Percentiles rank a stretch among this genome's conserved stretches.
Evolutionary conservation across 2,797 vertebrate genomes (phyloP).

Genomic region (Macrochelys suwanniensis): DNA sequence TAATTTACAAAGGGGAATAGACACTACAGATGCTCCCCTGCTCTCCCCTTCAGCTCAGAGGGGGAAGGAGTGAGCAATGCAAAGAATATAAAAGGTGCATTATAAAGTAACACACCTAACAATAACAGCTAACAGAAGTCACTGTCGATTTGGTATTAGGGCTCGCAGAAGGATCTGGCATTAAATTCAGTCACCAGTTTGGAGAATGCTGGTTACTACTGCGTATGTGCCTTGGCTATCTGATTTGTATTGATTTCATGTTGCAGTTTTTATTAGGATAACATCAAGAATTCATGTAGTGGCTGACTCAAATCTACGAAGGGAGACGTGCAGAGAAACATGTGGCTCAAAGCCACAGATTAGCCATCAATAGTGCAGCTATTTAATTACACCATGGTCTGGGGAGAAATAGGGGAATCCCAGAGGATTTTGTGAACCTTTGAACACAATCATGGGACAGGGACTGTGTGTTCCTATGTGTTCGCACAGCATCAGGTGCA

Average conservation of each 20-base stretch:
- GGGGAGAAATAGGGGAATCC: not conserved
- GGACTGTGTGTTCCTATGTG: not conserved
- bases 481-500: not conserved
- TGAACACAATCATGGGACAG: not conserved
- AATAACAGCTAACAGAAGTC: not conserved
- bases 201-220: not conserved
- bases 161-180: not conserved
- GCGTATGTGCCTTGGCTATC: not conserved
- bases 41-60: not conserved
- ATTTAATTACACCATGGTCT: not conserved
- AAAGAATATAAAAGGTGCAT: not conserved
- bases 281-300: not conserved
- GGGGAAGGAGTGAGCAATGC: not conserved
- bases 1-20: not conserved
- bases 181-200: not conserved
- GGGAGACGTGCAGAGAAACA: not conserved
- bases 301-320: fast-evolving
- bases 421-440: not conserved
- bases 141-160: not conserved
- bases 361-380: fast-evolving
- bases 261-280: not conserved
- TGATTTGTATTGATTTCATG: not conserved
- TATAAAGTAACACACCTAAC: not conserved
- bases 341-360: not conserved
- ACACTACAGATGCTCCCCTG: not conserved